Evolutionary conservation across 2,113 vertebrate genomes (phyloP).

Genomic region (Nothoprocta perdicaria): DNA sequence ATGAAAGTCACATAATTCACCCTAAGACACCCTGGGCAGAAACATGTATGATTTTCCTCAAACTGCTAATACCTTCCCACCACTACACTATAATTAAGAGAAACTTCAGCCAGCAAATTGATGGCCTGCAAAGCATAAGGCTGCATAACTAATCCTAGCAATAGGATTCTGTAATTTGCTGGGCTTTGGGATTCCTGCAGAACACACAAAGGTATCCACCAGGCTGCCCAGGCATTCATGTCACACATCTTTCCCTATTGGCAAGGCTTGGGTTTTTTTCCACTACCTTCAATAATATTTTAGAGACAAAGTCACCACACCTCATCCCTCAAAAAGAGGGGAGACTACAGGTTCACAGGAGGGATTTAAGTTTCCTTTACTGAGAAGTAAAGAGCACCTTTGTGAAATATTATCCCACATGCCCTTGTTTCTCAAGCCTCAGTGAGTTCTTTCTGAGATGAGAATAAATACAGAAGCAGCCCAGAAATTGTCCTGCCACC

Average conservation of each 20-base stretch:
- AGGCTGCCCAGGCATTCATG: background rate
- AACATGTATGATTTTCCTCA: background rate
- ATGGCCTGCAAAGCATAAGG: background rate
- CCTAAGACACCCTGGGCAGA: background rate
- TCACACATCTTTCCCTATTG: background rate
- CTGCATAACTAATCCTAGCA: background rate
- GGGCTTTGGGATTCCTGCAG: background rate
- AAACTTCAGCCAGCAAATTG: background rate
- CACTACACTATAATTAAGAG: background rate
- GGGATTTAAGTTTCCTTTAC: constrained; percentile 13
- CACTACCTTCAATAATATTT: background rate
- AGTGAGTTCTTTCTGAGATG: constrained; percentile 29
- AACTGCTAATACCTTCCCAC: background rate
- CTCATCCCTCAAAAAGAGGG: background rate
- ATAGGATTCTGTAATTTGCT: background rate
- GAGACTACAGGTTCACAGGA: background rate
- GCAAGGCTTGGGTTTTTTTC: background rate
- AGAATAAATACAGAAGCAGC: background rate
- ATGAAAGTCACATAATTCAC: background rate
- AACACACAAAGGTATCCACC: background rate
- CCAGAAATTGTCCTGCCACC: background rate
- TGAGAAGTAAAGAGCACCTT: background rate
- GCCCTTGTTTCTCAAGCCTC: constrained; percentile 1
- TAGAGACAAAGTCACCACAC: background rate
- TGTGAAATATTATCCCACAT: constrained; percentile 9